phyloP scores from a whole-genome alignment of 2,888 invertebrate species.

The Diploptera punctata region DNA sequence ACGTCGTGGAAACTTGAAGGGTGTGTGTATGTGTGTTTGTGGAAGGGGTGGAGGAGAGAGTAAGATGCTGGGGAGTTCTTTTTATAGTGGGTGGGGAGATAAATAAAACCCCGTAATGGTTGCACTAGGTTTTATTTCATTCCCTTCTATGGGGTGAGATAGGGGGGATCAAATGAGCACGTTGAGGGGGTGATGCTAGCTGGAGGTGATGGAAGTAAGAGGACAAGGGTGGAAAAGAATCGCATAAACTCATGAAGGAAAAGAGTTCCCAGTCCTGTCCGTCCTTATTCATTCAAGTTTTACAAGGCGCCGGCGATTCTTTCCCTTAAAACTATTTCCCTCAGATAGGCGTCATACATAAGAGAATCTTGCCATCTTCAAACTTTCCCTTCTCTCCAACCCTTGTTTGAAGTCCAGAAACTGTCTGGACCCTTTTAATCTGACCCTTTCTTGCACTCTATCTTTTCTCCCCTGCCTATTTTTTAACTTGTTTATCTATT shows the following conservation, averaged over 20 bases:
- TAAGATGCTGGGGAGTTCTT: conserved; percentile 20
- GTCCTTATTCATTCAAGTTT: conserved; percentile 12
- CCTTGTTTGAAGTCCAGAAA: neutral
- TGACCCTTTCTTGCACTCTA: neutral
- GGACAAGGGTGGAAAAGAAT: neutral
- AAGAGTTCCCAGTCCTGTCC: neutral
- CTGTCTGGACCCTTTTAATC: neutral
- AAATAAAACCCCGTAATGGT: conserved; percentile 38
- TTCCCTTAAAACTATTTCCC: neutral
- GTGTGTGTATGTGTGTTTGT: conserved; percentile 28
- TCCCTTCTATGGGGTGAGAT: conserved; percentile 21
- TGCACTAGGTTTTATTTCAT: conserved; percentile 37
- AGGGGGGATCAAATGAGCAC: conserved; percentile 5
- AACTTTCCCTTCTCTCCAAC: neutral
- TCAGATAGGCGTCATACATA: neutral
- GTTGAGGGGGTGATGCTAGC: conserved; percentile 17
- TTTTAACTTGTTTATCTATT: neutral
- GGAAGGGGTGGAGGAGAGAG: conserved; percentile 18
- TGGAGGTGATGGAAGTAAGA: conserved; percentile 8
- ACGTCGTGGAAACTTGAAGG: conserved; percentile 28
- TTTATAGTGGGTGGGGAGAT: conserved; percentile 22
- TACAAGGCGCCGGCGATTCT: neutral
- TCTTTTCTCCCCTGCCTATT: neutral
- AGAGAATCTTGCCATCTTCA: neutral
- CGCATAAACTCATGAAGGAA: conserved; percentile 9